These are phyloP conservation scores for Leptopilina syphax DNA, from an alignment of 2,888 invertebrate species.

Conservation along the genomic window DNA sequence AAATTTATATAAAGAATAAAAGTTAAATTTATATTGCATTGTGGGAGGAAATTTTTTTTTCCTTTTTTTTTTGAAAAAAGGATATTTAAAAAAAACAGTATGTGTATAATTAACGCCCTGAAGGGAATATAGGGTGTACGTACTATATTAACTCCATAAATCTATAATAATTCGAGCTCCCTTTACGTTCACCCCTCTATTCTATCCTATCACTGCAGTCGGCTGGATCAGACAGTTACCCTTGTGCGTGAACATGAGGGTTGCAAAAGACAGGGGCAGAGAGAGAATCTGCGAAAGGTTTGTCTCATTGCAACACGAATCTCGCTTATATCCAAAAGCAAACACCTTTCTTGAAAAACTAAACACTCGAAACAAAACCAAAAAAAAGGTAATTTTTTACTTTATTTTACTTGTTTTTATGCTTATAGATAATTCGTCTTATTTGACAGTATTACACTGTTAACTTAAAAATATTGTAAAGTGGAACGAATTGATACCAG, in stretches of 20 bases:
- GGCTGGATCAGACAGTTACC: slow-evolving; percentile 41
- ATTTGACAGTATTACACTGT: too few species aligned
- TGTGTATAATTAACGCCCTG: slow-evolving; percentile 27
- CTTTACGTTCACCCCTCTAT: slow-evolving; percentile 38
- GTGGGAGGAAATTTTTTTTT: too few species aligned
- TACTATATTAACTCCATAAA: slow-evolving; percentile 40
- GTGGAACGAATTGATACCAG: too few species aligned
- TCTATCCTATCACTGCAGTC: slow-evolving; percentile 41
- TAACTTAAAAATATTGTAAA: too few species aligned
- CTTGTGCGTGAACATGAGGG: slow-evolving; percentile 40
- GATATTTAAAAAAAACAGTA: neutral
- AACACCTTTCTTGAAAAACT: neutral
- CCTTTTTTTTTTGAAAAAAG: too few species aligned
- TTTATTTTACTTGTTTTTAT: neutral
- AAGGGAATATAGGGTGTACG: slow-evolving; percentile 18
- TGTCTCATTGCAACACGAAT: slow-evolving; percentile 18
- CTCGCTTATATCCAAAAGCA: slow-evolving; percentile 10
- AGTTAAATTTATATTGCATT: too few species aligned
- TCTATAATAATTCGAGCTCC: slow-evolving; percentile 39
- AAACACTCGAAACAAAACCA: neutral
- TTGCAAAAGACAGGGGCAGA: slow-evolving; percentile 32
- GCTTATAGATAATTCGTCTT: too few species aligned
- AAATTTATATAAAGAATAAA: too few species aligned
- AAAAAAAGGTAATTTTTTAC: neutral
- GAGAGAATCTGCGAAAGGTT: slow-evolving; percentile 37